Percentiles rank a stretch among this genome's conserved stretches.
These are phyloP conservation scores for Peromyscus maniculatus DNA, from an alignment of 2,113 vertebrate genomes.

Conservation along the genomic window DNA sequence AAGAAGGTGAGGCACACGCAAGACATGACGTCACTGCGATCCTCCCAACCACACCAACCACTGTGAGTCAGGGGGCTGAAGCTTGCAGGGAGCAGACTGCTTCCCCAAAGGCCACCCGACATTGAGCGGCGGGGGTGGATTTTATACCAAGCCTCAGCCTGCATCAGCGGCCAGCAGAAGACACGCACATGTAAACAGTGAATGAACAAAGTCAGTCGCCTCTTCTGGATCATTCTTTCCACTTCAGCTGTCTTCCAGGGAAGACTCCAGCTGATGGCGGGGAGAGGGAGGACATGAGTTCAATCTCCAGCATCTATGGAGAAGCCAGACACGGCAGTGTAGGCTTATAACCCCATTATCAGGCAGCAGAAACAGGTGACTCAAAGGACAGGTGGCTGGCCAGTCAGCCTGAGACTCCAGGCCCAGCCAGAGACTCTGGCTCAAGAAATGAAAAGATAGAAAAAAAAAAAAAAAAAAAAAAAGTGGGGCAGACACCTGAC, in stretches of 20 bases:
- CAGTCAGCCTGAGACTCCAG: too few relatives aligned
- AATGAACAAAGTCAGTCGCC: background rate
- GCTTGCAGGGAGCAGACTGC: background rate
- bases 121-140: background rate
- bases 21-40: background rate
- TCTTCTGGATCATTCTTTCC: background rate
- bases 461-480: background rate
- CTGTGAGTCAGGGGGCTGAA: background rate
- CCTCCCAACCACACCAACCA: background rate
- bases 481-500: background rate
- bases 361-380: background rate
- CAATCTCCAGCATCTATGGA: background rate
- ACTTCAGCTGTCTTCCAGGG: background rate
- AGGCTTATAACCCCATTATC: background rate
- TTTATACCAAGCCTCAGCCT: background rate
- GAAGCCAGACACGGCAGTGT: too few relatives aligned
- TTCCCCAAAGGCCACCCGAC: background rate
- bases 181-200: background rate
- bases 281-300: background rate
- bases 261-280: background rate
- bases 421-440: background rate
- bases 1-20: background rate
- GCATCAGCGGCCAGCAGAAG: background rate
- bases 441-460: background rate
- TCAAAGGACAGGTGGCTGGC: too few relatives aligned